A percentile compares a stretch with the other conserved stretches of the same genome.
Conservation (phyloP, 2,888 invertebrate species). For the Coelogynopora nodosa region DNA sequence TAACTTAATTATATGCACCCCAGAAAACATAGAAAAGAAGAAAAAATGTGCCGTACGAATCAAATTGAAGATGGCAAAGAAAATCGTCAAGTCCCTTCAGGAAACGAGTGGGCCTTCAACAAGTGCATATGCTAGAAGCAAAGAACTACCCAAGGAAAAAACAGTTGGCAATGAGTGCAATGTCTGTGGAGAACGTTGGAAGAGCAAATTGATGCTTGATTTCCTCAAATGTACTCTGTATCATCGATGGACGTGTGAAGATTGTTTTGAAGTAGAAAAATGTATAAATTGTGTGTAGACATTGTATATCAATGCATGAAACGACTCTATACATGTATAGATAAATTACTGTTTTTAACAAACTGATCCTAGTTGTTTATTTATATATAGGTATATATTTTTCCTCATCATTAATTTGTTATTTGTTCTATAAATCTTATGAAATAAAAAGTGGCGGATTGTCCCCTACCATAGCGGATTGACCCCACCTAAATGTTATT, state of each 20-base stretch:
- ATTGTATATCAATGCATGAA: neutral
- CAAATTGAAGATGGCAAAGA: neutral
- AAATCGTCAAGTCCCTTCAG: neutral
- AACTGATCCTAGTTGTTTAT: neutral
- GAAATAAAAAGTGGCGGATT: neutral
- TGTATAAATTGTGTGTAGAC: neutral
- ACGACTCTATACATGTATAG: neutral
- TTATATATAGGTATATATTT: neutral
- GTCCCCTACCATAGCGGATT: too few species aligned
- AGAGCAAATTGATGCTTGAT: neutral
- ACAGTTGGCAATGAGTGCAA: neutral
- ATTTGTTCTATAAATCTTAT: neutral
- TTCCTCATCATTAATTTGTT: neutral
- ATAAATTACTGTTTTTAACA: neutral
- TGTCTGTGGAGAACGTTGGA: neutral
- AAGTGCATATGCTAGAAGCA: neutral
- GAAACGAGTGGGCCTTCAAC: neutral
- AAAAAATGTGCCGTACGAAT: neutral
- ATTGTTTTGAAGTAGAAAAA: neutral
- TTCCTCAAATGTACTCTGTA: neutral
- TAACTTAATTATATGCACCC: neutral
- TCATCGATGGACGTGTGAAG: neutral
- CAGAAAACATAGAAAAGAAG: neutral
- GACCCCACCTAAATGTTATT: too few species aligned
- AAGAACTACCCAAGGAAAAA: neutral